Conservation (phyloP, 2,113 vertebrate genomes). For the Cercocebus atys region DNA sequence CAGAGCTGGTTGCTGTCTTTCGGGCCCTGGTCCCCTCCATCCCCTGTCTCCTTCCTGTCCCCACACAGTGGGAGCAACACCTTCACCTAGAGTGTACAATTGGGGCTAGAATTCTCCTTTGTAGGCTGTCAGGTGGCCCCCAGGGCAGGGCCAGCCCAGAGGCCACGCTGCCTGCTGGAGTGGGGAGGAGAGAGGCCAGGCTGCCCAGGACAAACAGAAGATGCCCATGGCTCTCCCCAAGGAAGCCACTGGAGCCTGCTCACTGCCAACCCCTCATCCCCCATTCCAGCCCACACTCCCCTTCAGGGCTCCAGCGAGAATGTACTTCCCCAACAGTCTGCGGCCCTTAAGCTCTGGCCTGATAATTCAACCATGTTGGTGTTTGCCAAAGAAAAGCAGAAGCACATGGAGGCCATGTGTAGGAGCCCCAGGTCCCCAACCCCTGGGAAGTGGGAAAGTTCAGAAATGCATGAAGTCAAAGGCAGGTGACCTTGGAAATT, state of each 20-base stretch:
- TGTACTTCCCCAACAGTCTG: neutral
- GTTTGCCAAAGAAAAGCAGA: neutral
- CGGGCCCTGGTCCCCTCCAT: too few species aligned
- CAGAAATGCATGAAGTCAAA: neutral
- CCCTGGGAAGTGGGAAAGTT: neutral
- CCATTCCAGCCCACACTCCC: neutral
- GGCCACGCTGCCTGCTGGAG: fast-evolving
- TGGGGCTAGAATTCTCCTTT: neutral
- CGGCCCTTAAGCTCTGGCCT: neutral
- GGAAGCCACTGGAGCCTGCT: constrained; percentile 33
- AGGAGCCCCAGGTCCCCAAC: neutral
- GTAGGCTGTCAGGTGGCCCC: neutral
- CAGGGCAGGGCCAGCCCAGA: neutral
- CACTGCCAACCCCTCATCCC: neutral
- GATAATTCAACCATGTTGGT: fast-evolving
- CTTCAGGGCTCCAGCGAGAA: neutral
- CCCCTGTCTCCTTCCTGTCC: neutral
- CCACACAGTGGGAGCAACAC: neutral
- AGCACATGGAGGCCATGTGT: neutral
- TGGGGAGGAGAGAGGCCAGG: neutral
- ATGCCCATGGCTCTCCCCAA: neutral
- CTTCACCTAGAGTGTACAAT: neutral
- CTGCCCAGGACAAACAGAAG: neutral
- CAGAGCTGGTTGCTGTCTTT: neutral
- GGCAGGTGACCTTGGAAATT: neutral